These are phyloP conservation scores for Brachystomella parvula DNA, from an alignment of 1,140 invertebrate genomes.

Conservation along the genomic window DNA sequence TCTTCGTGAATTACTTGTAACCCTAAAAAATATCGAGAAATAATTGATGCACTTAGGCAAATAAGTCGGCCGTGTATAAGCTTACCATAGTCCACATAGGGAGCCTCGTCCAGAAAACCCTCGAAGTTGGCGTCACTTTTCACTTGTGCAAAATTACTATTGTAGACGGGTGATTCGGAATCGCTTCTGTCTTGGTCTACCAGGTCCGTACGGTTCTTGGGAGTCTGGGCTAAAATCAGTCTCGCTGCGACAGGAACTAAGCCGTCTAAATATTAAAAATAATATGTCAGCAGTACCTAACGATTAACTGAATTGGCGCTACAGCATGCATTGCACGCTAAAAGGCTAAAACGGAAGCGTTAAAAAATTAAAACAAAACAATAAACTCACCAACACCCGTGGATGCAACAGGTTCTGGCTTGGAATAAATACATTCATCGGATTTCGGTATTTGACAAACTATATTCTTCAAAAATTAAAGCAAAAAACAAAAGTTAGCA, in stretches of 20 bases:
- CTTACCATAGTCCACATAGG: conserved; percentile 22
- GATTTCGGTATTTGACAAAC: conserved; percentile 36
- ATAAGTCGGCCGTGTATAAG: neutral
- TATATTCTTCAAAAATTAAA: conserved; percentile 28
- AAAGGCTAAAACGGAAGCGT: neutral
- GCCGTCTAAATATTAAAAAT: conserved; percentile 20
- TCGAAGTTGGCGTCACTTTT: conserved; percentile 12
- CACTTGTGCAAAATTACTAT: conserved; percentile 15
- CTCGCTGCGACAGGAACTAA: conserved; percentile 36
- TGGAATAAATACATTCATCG: conserved; percentile 32
- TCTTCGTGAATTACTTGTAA: conserved; percentile 38
- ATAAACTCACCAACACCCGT: conserved; percentile 33
- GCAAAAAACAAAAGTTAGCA: conserved; percentile 22
- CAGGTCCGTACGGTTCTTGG: conserved; percentile 24
- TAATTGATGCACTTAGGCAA: neutral
- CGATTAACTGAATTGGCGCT: neutral
- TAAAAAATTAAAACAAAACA: conserved; percentile 1
- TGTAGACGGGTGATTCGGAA: conserved; percentile 19
- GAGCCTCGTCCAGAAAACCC: neutral
- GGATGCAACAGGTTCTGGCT: conserved; percentile 28
- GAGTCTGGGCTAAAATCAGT: conserved; percentile 31
- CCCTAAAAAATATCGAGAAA: conserved; percentile 29
- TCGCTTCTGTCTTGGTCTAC: conserved; percentile 27
- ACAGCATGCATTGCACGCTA: neutral
- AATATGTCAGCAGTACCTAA: neutral